Evolutionary conservation across 53 echinoderm and acorn worm species (phyloP), one percentile per base, ranked within the genome.

Genomic region (Paracentrotus lividus): DNA sequence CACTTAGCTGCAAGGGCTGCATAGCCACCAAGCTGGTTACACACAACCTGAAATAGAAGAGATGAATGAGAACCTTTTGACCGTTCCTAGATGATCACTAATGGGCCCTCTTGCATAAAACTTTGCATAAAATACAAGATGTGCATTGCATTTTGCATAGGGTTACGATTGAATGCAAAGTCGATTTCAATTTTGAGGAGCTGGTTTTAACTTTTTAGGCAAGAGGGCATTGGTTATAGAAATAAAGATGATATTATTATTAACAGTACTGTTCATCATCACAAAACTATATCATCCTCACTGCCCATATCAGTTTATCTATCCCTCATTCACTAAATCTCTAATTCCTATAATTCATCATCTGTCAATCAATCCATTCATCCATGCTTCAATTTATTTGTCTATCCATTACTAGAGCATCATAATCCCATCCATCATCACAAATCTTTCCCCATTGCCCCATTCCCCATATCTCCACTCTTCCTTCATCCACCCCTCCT

Each of bases 11-110:
- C 77, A 5, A 96, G 65, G 12, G 95, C 96, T 65, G 96, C 96
- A 88, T 96, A 96, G 75, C 96, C 96, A 16, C 98, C 98, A 3
- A 97, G 97, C 69, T 98, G 98, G 16, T 93, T 95, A 52, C 98
- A 98, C 10, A 98, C 97, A 32, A 98, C 98, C 86, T 91, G 77
- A 26, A 10, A 40, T 27, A 0, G 18, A 51, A n/a, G n/a, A n/a
- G n/a, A n/a, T n/a, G n/a, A n/a, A n/a, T n/a, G n/a, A n/a, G n/a
- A n/a, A n/a, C n/a, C n/a, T n/a, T n/a, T n/a, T n/a, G n/a, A n/a
- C n/a, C n/a, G n/a, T n/a, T n/a, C n/a, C n/a, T n/a, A n/a, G n/a
- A n/a, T n/a, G n/a, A n/a, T n/a, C n/a, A n/a, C n/a, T n/a, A n/a
- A n/a, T n/a, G n/a, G n/a, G n/a, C n/a, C n/a, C n/a, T n/a, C n/a